These are phyloP conservation scores for Drosophila mettleri DNA, from an alignment of 2,888 invertebrate species.

Conservation along the genomic window DNA sequence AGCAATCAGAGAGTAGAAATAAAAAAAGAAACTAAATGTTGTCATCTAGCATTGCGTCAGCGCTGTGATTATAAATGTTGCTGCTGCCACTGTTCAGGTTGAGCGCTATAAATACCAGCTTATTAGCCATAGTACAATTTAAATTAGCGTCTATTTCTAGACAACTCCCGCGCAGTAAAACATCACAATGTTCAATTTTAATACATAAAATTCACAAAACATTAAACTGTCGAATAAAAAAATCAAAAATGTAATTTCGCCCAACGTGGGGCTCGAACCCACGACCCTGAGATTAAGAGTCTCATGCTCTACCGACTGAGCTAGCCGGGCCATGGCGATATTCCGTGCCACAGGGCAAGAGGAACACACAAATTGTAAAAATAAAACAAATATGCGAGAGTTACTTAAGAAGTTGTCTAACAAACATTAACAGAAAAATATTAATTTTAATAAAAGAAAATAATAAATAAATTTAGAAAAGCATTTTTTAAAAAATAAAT, in stretches of 20 bases:
- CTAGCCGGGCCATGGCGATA: slow-evolving; percentile 58
- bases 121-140: slow-evolving; percentile 45
- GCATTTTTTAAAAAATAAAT: too few relatives aligned
- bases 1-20: slow-evolving; percentile 34
- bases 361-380: background rate
- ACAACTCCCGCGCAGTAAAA: slow-evolving; percentile 4
- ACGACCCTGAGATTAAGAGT: slow-evolving; percentile 78
- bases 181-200: background rate
- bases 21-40: slow-evolving; percentile 47
- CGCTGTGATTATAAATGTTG: slow-evolving; percentile 25
- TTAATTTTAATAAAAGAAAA: background rate
- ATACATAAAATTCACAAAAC: background rate
- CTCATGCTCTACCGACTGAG: slow-evolving; percentile 80
- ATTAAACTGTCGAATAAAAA: slow-evolving; percentile 5
- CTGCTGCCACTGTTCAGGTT: slow-evolving; percentile 44
- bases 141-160: slow-evolving; percentile 10
- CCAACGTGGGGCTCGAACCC: slow-evolving; percentile 82
- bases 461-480: background rate
- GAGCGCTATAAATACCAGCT: slow-evolving; percentile 67
- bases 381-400: background rate
- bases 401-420: background rate
- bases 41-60: slow-evolving; percentile 64
- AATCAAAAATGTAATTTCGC: slow-evolving; percentile 26
- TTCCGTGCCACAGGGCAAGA: background rate
- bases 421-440: background rate